Evolutionary conservation across 1,140 invertebrate genomes (phyloP), one percentile per base, ranked within the genome.

Genomic region (Pollicipes pollicipes): DNA sequence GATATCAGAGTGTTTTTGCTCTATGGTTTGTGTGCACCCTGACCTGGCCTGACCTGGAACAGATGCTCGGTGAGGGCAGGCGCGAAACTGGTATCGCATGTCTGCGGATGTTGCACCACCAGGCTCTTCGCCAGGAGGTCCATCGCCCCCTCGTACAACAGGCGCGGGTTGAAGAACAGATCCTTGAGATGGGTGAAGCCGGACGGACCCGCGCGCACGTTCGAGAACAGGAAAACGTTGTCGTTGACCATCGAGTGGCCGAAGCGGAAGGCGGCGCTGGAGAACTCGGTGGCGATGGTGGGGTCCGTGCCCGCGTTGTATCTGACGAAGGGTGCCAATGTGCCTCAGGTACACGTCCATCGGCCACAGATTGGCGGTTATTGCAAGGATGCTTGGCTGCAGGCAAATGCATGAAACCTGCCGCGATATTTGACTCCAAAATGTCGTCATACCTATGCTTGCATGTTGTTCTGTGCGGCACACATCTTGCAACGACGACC

Each of bases 191-290:
- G 45, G 2, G 45, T 58, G 45, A 58, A 58, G 45, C 45, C 45
- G 45, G 24, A 58, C 13, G 45, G 45, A 10, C 30, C 68, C 24
- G 26, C 31, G 17, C 70, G 67, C 27, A 27, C 24, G 26, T 37
- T 16, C 26, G 71, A 68, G 35, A 75, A 75, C 8, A 75, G 73
- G 1, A 26, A 26, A 10, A 72, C 21, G 28, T 58, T 30, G 30
- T 66, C 13, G n/a, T 89, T 85, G 70, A 93, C 89, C 66, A 90
- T 81, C 0, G 89, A 87, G 78, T 95, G 91, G 82, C 93, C 93
- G 76, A 90, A 90, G 81, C 91, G 86, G 77, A 90, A 93, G 0
- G 91, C 91, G 26, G 90, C 90, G 0, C 85, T 90, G 0, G 91
- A 86, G 76, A 93, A 91, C 76, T 90, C 90, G 76, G 94, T 93